These are phyloP conservation scores for Mythimna pallens DNA, from an alignment of 2,888 invertebrate species.

Conservation along the genomic window DNA sequence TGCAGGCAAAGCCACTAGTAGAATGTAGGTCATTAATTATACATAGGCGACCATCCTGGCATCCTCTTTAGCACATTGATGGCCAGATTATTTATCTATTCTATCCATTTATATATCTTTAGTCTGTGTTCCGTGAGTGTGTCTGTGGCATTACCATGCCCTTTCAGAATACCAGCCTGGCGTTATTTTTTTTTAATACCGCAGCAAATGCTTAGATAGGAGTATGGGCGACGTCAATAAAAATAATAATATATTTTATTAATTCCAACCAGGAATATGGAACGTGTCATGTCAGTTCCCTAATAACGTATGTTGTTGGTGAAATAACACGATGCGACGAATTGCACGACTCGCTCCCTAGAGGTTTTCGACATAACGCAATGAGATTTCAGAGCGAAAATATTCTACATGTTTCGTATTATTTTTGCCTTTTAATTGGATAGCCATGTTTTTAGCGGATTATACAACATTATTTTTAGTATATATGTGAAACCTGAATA, in stretches of 20 bases:
- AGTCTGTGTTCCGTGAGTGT: too few species aligned
- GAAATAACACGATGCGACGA: constrained; percentile 18
- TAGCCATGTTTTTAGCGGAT: background rate
- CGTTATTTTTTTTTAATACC: too few species aligned
- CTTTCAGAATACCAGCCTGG: too few species aligned
- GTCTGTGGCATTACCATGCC: too few species aligned
- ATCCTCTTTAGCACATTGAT: too few species aligned
- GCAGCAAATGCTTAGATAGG: too few species aligned
- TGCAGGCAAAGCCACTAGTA: too few species aligned
- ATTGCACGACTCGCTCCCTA: constrained; percentile 6
- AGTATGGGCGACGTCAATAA: background rate
- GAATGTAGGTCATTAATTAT: too few species aligned
- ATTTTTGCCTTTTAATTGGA: background rate
- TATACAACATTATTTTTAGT: background rate
- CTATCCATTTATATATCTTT: too few species aligned
- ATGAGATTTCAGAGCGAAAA: background rate
- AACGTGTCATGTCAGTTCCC: constrained; percentile 7
- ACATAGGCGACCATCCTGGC: too few species aligned
- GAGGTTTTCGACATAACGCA: constrained; percentile 1
- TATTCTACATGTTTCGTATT: background rate
- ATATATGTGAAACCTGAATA: too few species aligned
- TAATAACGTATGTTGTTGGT: constrained; percentile 22
- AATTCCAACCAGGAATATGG: constrained; percentile 9
- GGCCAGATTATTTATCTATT: too few species aligned
- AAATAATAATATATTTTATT: constrained; percentile 3